phyloP scores from a whole-genome alignment of 2,113 vertebrate species.

The Conger conger region DNA sequence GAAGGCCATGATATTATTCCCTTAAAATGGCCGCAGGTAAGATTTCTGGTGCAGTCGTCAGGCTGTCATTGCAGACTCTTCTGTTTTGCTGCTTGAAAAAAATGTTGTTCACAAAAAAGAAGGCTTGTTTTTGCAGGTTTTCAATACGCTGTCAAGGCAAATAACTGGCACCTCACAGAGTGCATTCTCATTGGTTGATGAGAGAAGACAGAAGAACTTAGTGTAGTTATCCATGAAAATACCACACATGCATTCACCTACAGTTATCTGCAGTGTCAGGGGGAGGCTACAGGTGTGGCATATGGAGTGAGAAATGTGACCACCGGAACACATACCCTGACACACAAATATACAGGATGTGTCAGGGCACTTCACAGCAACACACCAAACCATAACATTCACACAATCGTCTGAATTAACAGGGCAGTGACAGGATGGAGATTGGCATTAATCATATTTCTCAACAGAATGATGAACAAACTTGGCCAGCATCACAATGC shows the following conservation, averaged over 20 bases:
- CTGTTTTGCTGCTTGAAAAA: not conserved
- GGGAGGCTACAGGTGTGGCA: not conserved
- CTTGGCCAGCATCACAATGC: not conserved
- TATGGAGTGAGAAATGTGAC: not conserved
- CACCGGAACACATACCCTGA: not conserved
- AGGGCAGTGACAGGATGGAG: not conserved
- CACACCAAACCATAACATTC: not conserved
- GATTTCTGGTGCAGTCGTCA: not conserved
- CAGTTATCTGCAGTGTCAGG: not conserved
- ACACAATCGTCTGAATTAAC: not conserved
- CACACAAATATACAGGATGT: not conserved
- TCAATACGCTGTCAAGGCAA: slow-evolving; percentile 15
- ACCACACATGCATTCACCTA: not conserved
- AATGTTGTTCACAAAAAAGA: slow-evolving; percentile 17
- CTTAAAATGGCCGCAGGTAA: not conserved
- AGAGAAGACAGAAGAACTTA: not conserved
- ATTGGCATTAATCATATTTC: not conserved
- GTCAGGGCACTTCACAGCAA: not conserved
- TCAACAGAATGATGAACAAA: not conserved
- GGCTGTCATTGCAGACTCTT: not conserved
- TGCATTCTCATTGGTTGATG: not conserved
- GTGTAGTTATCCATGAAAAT: not conserved
- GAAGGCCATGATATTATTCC: not conserved
- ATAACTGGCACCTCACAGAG: slow-evolving; percentile 13
- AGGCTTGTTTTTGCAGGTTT: not conserved